Evolutionary conservation across 2,113 vertebrate genomes (phyloP).

Genomic region (Phyllostomus hastatus): DNA sequence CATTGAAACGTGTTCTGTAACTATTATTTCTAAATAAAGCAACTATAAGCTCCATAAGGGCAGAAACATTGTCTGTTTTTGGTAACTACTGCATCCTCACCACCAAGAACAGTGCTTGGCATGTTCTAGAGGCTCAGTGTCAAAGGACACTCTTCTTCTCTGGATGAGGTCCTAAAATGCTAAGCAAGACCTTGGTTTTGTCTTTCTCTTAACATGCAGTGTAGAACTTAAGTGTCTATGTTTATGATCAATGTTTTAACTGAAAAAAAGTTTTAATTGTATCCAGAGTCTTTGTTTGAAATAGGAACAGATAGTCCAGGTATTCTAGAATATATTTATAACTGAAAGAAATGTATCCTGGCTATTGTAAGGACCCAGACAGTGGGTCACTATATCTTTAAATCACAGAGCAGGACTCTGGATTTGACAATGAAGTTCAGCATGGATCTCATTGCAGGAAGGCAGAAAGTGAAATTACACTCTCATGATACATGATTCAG

Average conservation of each 20-base stretch:
- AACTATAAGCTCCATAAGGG: background rate
- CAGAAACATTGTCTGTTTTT: background rate
- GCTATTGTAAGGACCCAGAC: background rate
- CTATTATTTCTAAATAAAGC: background rate
- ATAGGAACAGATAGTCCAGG: background rate
- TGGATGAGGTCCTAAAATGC: background rate
- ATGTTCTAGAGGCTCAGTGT: background rate
- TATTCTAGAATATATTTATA: background rate
- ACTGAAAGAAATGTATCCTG: background rate
- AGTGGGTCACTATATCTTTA: background rate
- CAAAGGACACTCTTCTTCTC: background rate
- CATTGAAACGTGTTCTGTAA: background rate
- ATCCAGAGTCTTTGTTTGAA: background rate
- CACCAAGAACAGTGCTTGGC: background rate
- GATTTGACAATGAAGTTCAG: background rate
- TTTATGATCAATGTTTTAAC: background rate
- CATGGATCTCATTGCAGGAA: background rate
- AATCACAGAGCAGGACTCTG: background rate
- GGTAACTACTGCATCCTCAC: background rate
- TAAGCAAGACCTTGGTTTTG: background rate
- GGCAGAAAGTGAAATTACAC: background rate
- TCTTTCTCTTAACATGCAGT: background rate
- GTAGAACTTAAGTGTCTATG: background rate
- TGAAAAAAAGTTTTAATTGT: background rate
- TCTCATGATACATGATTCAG: background rate